Evolutionary conservation across 2,888 invertebrate species (phyloP), one percentile per base, ranked within the genome.

Genomic region (Amphiduros pacificus): DNA sequence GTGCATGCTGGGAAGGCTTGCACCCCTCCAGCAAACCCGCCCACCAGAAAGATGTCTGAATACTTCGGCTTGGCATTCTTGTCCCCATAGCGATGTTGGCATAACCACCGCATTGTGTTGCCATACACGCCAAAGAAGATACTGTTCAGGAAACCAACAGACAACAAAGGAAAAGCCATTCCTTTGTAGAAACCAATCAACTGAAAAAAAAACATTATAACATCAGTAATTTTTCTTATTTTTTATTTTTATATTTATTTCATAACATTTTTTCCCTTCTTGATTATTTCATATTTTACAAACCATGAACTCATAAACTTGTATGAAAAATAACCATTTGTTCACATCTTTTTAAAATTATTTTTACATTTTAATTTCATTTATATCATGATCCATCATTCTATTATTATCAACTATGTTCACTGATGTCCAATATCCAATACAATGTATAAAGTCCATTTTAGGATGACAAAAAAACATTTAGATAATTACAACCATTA

Each of bases 51-150:
- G 70, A 87, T 85, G 70, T 87, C 60, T 1, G 20, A 14, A 24
- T 49, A 51, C 20, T 17, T 2, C 52, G 53, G 41, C 31, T 40
- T 14, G 6, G 44, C 49, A 14, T 17, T 11, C 24, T 20, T 4
- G 40, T 55, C 50, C 17, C 22, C 44, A 17, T 54, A n/a, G n/a
- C 48, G 32, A 4, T 49, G 14, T 2, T 54, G 20, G 1, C 40
- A 9, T 24, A 87, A 63, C 1, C 71, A 50, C 51, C 82, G 75
- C 57, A 87, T 70, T 14, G 79, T 76, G 63, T 80, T 81, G 17
- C 87, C 88, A 74, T 89, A 89, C 52, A 87, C 84, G 40, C 89
- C 89, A 73, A 90, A 90, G 70, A 88, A 87, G 22, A 89, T 74
- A 1, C 89, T 87, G 80, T 90, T 89, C 29, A 88, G 81, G 2